phyloP scores from a whole-genome alignment of 2,888 invertebrate species.

The Yponomeuta sedellus region DNA sequence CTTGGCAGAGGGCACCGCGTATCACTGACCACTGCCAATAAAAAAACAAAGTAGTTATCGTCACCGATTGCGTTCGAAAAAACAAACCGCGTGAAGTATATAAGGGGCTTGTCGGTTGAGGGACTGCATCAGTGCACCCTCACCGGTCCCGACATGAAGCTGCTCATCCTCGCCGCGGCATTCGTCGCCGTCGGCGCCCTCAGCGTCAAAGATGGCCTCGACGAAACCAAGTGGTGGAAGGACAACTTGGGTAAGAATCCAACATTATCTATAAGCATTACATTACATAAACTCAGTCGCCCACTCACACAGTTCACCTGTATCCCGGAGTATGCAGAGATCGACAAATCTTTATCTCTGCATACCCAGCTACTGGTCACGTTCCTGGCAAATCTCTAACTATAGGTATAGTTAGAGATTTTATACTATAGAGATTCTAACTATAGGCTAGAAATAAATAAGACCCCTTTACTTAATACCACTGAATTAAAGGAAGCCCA shows the following conservation, averaged over 20 bases:
- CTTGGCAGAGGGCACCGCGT: background rate
- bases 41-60: background rate
- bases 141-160: slow-evolving; percentile 37
- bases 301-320: no score
- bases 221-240: slow-evolving; percentile 43
- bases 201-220: slow-evolving; percentile 45
- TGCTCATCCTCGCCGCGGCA: slow-evolving; percentile 41
- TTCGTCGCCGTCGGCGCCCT: slow-evolving; percentile 47
- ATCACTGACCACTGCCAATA: background rate
- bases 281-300: background rate
- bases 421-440: no score
- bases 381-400: no score
- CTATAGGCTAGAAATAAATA: no score
- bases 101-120: background rate
- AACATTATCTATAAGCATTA: background rate
- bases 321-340: no score
- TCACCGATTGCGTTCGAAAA: background rate
- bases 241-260: slow-evolving; percentile 47
- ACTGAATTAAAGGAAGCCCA: no score
- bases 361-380: no score
- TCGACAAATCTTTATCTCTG: no score
- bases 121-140: slow-evolving; percentile 5
- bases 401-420: no score
- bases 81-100: background rate
- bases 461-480: no score